Evolutionary conservation across 2,888 invertebrate species (phyloP), one percentile per base, ranked within the genome.

Genomic region (Mythimna vitellina): DNA sequence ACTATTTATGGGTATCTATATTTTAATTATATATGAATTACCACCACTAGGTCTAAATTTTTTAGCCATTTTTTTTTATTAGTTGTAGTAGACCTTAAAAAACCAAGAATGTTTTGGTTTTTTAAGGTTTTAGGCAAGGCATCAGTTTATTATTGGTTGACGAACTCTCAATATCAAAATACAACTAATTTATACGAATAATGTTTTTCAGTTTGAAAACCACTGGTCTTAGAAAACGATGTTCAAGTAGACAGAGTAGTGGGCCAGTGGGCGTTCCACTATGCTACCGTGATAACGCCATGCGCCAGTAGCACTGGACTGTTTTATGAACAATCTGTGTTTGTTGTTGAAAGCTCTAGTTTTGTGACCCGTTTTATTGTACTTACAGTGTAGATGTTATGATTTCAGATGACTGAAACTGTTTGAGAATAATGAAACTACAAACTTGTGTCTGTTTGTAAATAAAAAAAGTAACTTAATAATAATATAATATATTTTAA

Each of bases 201-300:
- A 73, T 46, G 2, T 49, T 22, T 1, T 1, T 3, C 5, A 74
- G 53, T 78, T 76, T 77, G 65, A 58, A 25, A 65, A 49, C 35
- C 79, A 38, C 66, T 77, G 76, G 32, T 66, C 46, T 25, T 42
- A 67, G 53, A 70, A 73, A 64, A 65, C 69, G 70, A 64, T 76
- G 60, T 29, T 66, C 56, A 54, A 76, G 77, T 83, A 66, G 74
- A 62, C 70, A 53, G 60, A 29, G 61, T 65, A 76, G 77, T 72
- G 57, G 54, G 61, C 54, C 63, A 76, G 86, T 83, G 80, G 86
- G 86, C 75, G 83, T 76, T 32, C 46, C 29, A 76, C 76, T 80
- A 80, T 49, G 84, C 85, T 84, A 86, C 83, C 38, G 77, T 81
- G 81, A 86, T 86, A 86, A 78, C 78, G 77, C 72, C 76, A 57